These are phyloP conservation scores for Bufotes viridis DNA, from an alignment of 2,797 vertebrate species.

Conservation along the genomic window DNA sequence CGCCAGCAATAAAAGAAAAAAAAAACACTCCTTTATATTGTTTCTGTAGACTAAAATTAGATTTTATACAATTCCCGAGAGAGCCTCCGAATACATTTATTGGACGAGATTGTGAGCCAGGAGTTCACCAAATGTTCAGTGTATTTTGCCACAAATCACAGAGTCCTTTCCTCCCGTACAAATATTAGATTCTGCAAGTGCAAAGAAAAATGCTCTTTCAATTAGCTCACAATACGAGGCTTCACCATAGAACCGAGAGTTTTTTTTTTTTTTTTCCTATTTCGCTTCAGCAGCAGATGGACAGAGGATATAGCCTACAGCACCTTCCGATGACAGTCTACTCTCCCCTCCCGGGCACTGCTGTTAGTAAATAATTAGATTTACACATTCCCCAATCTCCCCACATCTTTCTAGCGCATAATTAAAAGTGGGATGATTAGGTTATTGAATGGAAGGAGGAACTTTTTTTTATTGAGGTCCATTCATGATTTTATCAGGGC, in stretches of 20 bases:
- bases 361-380: constrained; percentile 94
- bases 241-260: constrained; percentile 65
- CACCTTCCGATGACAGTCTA: constrained; percentile 79
- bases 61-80: constrained; percentile 57
- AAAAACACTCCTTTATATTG: constrained; percentile 34
- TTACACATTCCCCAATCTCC: constrained; percentile 93
- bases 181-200: constrained; percentile 48
- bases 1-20: not conserved
- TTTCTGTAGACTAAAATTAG: constrained; percentile 55
- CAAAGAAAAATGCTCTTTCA: constrained; percentile 64
- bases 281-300: constrained; percentile 78
- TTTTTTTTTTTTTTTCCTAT: constrained; percentile 18
- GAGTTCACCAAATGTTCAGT: constrained; percentile 43
- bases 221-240: constrained; percentile 66
- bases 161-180: not conserved
- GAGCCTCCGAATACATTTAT: constrained; percentile 46
- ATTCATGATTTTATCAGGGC: constrained; percentile 96
- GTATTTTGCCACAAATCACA: constrained; percentile 51
- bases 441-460: constrained; percentile 98
- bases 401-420: constrained; percentile 93
- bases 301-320: constrained; percentile 79
- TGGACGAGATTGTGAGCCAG: constrained; percentile 37
- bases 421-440: constrained; percentile 99
- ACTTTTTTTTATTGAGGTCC: constrained; percentile 94
- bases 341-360: constrained; percentile 82